A percentile compares a stretch with the other conserved stretches of the same genome.
Conservation (phyloP, 30 jellyfish, hydroid and myxozoan genomes). For the Mastigias papua region DNA sequence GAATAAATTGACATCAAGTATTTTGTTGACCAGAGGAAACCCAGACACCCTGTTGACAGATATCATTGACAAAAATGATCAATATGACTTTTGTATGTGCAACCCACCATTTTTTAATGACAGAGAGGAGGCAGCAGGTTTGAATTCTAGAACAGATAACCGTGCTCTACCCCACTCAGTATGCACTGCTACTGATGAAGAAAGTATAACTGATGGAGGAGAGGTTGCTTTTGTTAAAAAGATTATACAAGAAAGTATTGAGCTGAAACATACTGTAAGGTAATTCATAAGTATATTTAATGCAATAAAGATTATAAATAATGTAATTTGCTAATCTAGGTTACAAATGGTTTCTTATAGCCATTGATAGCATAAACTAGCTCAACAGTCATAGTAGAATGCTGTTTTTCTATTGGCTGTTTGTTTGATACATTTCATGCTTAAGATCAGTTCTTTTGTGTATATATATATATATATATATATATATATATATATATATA, state of each 20-base stretch:
- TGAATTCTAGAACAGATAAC: conserved; percentile 76
- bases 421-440: no score
- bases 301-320: no score
- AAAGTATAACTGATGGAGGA: conserved; percentile 90
- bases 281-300: no score
- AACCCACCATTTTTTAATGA: conserved; percentile 97
- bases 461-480: no score
- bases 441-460: no score
- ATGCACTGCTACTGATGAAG: conserved; percentile 87
- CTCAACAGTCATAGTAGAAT: no score
- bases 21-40: conserved; percentile 19
- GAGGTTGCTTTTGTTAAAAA: conserved; percentile 88
- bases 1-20: conserved; percentile 36
- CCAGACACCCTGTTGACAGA: conserved; percentile 38
- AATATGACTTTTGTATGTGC: conserved; percentile 87
- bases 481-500: no score
- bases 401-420: no score
- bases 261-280: conserved; percentile 73
- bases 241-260: conserved; percentile 83
- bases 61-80: conserved; percentile 7
- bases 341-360: no score
- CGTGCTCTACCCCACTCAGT: conserved; percentile 81
- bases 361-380: no score
- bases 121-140: conserved; percentile 62
- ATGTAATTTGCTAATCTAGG: no score